Evolutionary conservation across 2,888 invertebrate species (phyloP).

Genomic region (Plutella xylostella): DNA sequence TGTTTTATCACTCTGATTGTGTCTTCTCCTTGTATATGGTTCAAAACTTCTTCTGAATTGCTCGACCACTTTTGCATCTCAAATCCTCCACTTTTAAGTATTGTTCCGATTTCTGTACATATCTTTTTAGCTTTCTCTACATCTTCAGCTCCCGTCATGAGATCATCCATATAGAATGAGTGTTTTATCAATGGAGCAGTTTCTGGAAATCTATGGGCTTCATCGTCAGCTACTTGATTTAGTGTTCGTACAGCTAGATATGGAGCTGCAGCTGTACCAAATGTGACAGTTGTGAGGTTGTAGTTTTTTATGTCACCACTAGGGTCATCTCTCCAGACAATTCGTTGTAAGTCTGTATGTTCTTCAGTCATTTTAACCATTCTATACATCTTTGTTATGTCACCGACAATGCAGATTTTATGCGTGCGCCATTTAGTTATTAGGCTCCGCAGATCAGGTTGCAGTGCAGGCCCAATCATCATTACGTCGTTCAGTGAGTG

Average conservation of each 20-base stretch:
- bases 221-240: conserved; percentile 17
- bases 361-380: conserved; percentile 17
- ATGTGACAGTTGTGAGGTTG: conserved; percentile 17
- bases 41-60: conserved; percentile 16
- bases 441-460: conserved; percentile 18
- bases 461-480: conserved; percentile 18
- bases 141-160: conserved; percentile 16
- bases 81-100: conserved; percentile 24
- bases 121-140: conserved; percentile 14
- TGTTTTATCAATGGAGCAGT: conserved; percentile 7
- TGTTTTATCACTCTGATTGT: conserved; percentile 11
- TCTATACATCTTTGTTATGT: conserved; percentile 24
- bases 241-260: conserved; percentile 20
- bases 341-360: conserved; percentile 19
- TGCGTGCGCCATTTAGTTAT: conserved; percentile 17
- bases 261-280: conserved; percentile 19
- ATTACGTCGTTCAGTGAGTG: conserved; percentile 17
- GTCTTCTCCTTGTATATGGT: conserved; percentile 4
- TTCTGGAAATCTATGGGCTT: conserved; percentile 9
- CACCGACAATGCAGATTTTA: conserved; percentile 17
- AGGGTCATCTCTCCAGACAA: conserved; percentile 19
- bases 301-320: conserved; percentile 11
- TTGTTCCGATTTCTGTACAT: conserved; percentile 15
- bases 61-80: conserved; percentile 22
- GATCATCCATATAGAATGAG: conserved; percentile 16